Evolutionary conservation across 2,113 vertebrate genomes (phyloP).

Genomic region (Mesocricetus auratus): DNA sequence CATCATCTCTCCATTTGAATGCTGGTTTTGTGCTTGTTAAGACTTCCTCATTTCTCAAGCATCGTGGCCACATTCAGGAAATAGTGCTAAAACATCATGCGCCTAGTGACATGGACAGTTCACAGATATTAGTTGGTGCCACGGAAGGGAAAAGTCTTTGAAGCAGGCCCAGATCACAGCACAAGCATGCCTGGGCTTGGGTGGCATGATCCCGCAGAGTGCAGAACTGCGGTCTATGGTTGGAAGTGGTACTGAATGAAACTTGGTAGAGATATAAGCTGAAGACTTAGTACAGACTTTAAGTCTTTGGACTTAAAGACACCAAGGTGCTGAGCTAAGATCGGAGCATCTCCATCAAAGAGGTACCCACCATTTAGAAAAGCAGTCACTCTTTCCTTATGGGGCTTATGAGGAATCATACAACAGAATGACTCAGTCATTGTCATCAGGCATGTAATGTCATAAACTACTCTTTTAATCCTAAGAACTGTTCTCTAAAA

Average conservation of each 20-base stretch:
- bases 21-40: not conserved
- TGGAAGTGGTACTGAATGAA: not conserved
- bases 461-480: not conserved
- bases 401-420: not conserved
- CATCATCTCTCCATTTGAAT: not conserved
- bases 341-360: not conserved
- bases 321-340: not conserved
- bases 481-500: not conserved
- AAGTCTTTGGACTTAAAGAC: not conserved
- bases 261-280: not conserved
- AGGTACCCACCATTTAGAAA: not conserved
- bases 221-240: not conserved
- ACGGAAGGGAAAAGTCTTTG: not conserved
- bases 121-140: not conserved
- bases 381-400: not conserved
- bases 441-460: not conserved
- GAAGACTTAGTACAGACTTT: not conserved
- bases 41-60: not conserved
- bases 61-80: not conserved
- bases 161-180: too few relatives aligned
- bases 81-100: not conserved
- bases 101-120: fast-evolving
- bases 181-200: not conserved
- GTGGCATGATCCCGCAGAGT: not conserved
- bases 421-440: not conserved